These are phyloP conservation scores for Noctua janthe DNA, from an alignment of 2,888 invertebrate species.

Conservation along the genomic window DNA sequence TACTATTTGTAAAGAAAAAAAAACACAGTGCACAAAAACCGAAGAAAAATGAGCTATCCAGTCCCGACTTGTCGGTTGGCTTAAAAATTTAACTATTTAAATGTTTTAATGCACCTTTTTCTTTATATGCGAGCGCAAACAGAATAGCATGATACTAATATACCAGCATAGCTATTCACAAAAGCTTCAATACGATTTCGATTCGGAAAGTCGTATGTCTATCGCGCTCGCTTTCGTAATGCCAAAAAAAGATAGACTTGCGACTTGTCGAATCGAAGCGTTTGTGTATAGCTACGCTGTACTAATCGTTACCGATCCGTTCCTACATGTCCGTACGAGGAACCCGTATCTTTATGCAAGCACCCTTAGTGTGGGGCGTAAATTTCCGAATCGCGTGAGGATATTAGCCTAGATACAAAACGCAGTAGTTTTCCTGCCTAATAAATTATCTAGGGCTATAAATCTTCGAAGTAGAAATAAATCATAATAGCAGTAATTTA, in stretches of 20 bases:
- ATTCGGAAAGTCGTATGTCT: too few relatives aligned
- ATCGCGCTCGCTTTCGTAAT: too few relatives aligned
- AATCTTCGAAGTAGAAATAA: constrained; percentile 31
- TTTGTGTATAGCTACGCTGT: too few relatives aligned
- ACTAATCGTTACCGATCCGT: neutral
- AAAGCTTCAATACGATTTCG: too few relatives aligned
- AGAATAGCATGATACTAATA: neutral
- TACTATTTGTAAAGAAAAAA: neutral
- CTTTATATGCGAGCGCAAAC: neutral
- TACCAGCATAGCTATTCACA: neutral
- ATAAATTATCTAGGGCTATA: constrained; percentile 36
- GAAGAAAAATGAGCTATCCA: too few relatives aligned
- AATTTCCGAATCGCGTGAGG: constrained; percentile 49
- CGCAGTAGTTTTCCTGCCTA: constrained; percentile 12
- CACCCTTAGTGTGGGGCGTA: neutral
- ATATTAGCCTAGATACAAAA: constrained; percentile 35
- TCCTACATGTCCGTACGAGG: neutral
- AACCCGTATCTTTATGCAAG: neutral
- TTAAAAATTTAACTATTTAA: neutral
- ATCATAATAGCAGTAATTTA: constrained; percentile 22
- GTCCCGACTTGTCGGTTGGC: too few relatives aligned
- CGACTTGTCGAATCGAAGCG: too few relatives aligned
- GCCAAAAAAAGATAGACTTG: too few relatives aligned
- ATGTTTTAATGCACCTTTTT: neutral
- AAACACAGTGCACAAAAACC: neutral